Conservation (phyloP, 1,140 invertebrate species). For the Sipha flava region DNA sequence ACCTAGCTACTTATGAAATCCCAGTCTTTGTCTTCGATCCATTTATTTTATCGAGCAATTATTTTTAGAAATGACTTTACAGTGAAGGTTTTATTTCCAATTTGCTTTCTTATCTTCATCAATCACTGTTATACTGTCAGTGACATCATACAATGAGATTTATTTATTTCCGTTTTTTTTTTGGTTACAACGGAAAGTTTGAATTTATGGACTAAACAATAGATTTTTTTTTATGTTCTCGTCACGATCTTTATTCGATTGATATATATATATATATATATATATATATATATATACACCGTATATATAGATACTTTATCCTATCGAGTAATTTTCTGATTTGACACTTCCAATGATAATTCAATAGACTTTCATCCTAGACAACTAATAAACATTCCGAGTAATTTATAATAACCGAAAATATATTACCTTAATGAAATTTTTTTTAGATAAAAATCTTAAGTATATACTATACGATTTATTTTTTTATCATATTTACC, state of each 20-base stretch:
- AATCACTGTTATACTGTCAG: background rate
- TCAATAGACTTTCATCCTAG: background rate
- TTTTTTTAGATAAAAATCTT: background rate
- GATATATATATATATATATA: background rate
- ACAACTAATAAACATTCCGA: background rate
- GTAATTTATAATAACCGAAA: background rate
- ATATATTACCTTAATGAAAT: background rate
- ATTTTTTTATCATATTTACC: no score
- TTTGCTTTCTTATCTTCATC: background rate
- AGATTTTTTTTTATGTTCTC: background rate
- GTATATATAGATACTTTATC: background rate
- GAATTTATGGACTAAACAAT: background rate
- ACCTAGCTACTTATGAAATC: background rate
- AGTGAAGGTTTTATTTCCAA: background rate
- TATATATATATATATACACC: background rate
- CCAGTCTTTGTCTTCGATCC: background rate
- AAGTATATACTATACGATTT: no score
- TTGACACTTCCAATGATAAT: background rate
- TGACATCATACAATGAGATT: background rate
- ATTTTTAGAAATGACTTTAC: background rate
- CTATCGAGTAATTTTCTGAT: background rate
- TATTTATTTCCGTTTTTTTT: constrained; percentile 1
- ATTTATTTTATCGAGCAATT: background rate
- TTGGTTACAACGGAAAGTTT: background rate
- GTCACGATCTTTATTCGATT: background rate